Percentiles rank a stretch among this genome's conserved stretches.
Evolutionary conservation across 2,888 invertebrate species (phyloP).

Genomic region (Helicoverpa assulta): DNA sequence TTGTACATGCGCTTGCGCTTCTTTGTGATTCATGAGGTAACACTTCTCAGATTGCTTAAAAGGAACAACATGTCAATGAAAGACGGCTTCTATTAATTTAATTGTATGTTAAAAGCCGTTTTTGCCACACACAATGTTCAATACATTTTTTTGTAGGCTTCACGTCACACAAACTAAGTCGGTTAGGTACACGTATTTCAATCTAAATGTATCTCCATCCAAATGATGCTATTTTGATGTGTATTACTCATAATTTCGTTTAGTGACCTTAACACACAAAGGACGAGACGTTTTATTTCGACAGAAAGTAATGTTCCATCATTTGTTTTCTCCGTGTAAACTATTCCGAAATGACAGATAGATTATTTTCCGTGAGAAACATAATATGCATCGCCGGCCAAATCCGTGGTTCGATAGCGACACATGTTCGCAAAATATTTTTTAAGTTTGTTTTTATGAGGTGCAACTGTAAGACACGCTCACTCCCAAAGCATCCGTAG

Average conservation of each 20-base stretch:
- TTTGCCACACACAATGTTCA: not conserved
- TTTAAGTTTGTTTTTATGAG: slow-evolving; percentile 86
- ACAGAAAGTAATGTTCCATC: slow-evolving; percentile 72
- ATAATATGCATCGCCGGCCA: slow-evolving; percentile 77
- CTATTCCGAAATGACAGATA: slow-evolving; percentile 78
- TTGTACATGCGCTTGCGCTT: slow-evolving; percentile 23
- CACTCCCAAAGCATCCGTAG: slow-evolving; percentile 82
- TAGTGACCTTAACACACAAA: slow-evolving; percentile 66
- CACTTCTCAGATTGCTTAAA: slow-evolving; percentile 5
- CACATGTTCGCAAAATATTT: slow-evolving; percentile 79
- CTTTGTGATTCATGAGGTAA: slow-evolving; percentile 15
- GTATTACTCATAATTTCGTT: slow-evolving; percentile 51
- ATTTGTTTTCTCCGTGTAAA: slow-evolving; percentile 73
- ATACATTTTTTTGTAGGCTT: not conserved
- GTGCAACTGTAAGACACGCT: slow-evolving; percentile 85
- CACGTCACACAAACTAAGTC: not conserved
- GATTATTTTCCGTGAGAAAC: slow-evolving; percentile 73
- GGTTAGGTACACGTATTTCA: slow-evolving; percentile 15
- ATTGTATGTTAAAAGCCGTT: not conserved
- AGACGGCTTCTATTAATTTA: not conserved
- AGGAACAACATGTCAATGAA: not conserved
- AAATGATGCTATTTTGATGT: slow-evolving; percentile 46
- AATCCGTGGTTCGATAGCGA: slow-evolving; percentile 72
- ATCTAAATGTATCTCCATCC: slow-evolving; percentile 30
- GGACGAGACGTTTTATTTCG: slow-evolving; percentile 70